A percentile compares a stretch with the other conserved stretches of the same genome.
phyloP scores from a whole-genome alignment of 1,140 invertebrate species.

The Cotesia typhae region DNA sequence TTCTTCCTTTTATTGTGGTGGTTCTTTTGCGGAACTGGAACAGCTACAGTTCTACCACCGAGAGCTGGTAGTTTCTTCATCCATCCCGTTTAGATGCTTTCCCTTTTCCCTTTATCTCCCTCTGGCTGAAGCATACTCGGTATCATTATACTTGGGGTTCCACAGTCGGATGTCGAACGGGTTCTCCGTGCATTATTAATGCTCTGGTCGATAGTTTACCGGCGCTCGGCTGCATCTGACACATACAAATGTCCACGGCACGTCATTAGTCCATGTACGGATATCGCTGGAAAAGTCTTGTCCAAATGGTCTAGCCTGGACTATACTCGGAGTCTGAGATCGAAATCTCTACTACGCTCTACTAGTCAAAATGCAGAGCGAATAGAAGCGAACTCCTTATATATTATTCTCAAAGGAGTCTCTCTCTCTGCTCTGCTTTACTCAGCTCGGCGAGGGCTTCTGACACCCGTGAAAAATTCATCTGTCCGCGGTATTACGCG shows the following conservation, averaged over 20 bases:
- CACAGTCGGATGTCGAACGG: conserved; percentile 20
- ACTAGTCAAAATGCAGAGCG: conserved; percentile 28
- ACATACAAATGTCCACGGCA: conserved; percentile 59
- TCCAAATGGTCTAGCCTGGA: conserved; percentile 15
- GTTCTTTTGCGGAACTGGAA: too few relatives aligned
- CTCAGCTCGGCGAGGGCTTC: not conserved
- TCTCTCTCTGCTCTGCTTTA: not conserved
- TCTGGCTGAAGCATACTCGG: too few relatives aligned
- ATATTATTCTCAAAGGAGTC: conserved; percentile 21
- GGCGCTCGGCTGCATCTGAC: conserved; percentile 58
- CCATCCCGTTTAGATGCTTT: too few relatives aligned
- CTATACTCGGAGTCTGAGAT: not conserved
- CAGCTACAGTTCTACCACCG: too few relatives aligned
- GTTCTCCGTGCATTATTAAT: conserved; percentile 61
- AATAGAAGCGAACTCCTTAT: conserved; percentile 7
- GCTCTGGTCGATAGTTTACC: conserved; percentile 58
- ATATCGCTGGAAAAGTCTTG: conserved; percentile 43
- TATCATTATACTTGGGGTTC: too few relatives aligned
- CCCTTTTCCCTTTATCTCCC: too few relatives aligned
- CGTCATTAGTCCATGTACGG: conserved; percentile 59
- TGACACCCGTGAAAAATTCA: conserved; percentile 28
- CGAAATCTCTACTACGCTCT: too few relatives aligned
- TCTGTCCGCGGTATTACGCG: conserved; percentile 23
- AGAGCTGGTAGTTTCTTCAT: too few relatives aligned
- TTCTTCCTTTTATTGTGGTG: too few relatives aligned